These are phyloP conservation scores for Drosophila atroscutellata DNA, from an alignment of 2,888 invertebrate genomes.

Conservation along the genomic window DNA sequence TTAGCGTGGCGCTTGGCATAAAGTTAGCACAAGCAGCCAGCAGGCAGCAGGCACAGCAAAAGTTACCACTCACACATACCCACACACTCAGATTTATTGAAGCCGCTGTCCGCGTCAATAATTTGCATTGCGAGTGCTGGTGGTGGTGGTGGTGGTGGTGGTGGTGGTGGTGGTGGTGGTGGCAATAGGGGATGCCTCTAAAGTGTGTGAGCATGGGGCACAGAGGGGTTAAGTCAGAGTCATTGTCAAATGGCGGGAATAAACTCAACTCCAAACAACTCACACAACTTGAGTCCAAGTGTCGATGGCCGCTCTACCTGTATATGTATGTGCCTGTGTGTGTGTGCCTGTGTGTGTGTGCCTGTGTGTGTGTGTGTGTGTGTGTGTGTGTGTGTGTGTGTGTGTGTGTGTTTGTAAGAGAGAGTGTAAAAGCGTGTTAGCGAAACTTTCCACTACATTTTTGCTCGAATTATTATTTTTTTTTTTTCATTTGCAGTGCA, in stretches of 20 bases:
- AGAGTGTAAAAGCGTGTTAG: slow-evolving; percentile 74
- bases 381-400: slow-evolving; percentile 20
- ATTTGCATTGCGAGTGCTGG: slow-evolving; percentile 60
- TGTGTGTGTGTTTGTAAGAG: slow-evolving; percentile 35
- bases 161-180: neutral
- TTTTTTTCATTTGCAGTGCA: slow-evolving; percentile 46
- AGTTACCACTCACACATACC: slow-evolving; percentile 55
- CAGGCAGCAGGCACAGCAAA: slow-evolving; percentile 52
- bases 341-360: slow-evolving; percentile 12
- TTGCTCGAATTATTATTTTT: slow-evolving; percentile 53
- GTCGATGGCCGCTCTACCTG: slow-evolving; percentile 72
- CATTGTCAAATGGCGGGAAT: slow-evolving; percentile 35
- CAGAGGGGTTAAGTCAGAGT: slow-evolving; percentile 20
- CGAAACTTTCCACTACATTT: slow-evolving; percentile 73
- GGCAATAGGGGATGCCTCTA: neutral
- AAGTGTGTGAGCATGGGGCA: slow-evolving; percentile 12
- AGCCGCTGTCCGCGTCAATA: slow-evolving; percentile 74
- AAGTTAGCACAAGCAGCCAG: slow-evolving; percentile 43
- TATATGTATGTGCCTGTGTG: slow-evolving; percentile 16
- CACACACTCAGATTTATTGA: slow-evolving; percentile 65
- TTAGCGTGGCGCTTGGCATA: slow-evolving; percentile 71
- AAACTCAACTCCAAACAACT: slow-evolving; percentile 55
- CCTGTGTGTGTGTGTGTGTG: slow-evolving; percentile 17
- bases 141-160: neutral
- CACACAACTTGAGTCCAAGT: slow-evolving; percentile 54